phyloP scores from a whole-genome alignment of 2,888 invertebrate species.

The Drosophila niveifrons region DNA sequence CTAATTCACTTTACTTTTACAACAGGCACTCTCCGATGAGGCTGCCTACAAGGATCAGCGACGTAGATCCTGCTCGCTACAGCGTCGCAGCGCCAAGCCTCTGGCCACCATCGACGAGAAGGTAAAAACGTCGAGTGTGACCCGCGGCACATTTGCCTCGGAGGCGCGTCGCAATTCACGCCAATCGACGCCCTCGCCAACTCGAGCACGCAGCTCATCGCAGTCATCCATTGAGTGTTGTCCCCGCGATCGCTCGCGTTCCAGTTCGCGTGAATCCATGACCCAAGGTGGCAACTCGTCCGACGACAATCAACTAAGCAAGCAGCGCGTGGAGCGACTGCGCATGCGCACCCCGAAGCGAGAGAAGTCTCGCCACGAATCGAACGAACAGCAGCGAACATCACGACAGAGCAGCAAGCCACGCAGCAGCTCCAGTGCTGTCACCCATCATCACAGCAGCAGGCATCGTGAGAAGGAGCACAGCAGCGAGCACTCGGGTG shows the following conservation, averaged over 20 bases:
- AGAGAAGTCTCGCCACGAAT: constrained; percentile 63
- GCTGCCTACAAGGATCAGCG: constrained; percentile 84
- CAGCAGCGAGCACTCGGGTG: constrained; percentile 36
- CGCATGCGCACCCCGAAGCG: constrained; percentile 78
- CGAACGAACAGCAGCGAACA: constrained; percentile 38
- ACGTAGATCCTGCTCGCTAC: constrained; percentile 79
- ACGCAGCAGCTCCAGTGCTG: constrained; percentile 42
- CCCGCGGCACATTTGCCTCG: constrained; percentile 77
- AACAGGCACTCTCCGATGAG: constrained; percentile 87
- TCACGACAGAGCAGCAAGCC: constrained; percentile 52
- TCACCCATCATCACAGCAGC: constrained; percentile 70
- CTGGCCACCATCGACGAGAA: constrained; percentile 85
- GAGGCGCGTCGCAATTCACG: constrained; percentile 79
- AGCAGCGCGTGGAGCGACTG: constrained; percentile 71
- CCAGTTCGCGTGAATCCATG: constrained; percentile 80
- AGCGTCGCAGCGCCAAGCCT: constrained; percentile 81
- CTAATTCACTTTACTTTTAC: not conserved
- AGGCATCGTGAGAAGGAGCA: constrained; percentile 65
- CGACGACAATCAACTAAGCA: constrained; percentile 67
- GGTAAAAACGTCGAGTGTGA: constrained; percentile 71
- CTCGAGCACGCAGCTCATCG: constrained; percentile 81
- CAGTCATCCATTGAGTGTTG: constrained; percentile 83
- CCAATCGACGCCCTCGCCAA: constrained; percentile 72
- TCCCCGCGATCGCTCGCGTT: constrained; percentile 82
- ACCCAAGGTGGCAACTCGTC: constrained; percentile 77